A percentile compares a stretch with the other conserved stretches of the same genome.
These are phyloP conservation scores for Fissipunctia ypsillon DNA, from an alignment of 2,888 invertebrate species.

Conservation along the genomic window DNA sequence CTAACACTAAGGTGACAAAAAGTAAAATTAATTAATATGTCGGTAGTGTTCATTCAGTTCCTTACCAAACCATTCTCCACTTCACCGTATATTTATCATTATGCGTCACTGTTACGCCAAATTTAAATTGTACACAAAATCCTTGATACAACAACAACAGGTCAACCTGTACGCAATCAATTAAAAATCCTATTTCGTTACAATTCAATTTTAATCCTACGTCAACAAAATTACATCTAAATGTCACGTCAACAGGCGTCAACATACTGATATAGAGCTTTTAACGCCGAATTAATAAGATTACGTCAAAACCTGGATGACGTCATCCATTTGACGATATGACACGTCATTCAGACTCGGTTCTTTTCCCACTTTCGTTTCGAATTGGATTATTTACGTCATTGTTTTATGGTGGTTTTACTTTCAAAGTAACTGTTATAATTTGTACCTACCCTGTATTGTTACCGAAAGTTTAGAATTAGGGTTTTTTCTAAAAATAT, in stretches of 20 bases:
- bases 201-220: slow-evolving; percentile 19
- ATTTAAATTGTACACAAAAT: not conserved
- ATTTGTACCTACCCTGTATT: not conserved
- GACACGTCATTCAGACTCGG: slow-evolving; percentile 30
- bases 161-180: slow-evolving; percentile 5
- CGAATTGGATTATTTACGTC: slow-evolving; percentile 14
- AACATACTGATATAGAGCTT: slow-evolving; percentile 12
- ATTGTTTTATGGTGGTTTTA: not conserved
- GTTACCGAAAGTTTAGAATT: not conserved
- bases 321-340: slow-evolving; percentile 29
- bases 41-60: not conserved
- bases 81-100: too few relatives aligned
- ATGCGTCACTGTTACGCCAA: not conserved
- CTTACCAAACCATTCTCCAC: too few relatives aligned
- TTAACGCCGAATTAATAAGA: slow-evolving; percentile 42
- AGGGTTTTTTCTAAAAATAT: too few relatives aligned
- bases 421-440: not conserved
- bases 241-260: slow-evolving; percentile 16
- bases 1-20: too few relatives aligned
- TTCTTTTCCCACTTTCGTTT: slow-evolving; percentile 2
- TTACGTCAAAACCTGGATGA: slow-evolving; percentile 32
- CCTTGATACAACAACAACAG: not conserved
- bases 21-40: too few relatives aligned
- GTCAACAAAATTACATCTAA: slow-evolving; percentile 43
- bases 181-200: not conserved